A percentile compares a stretch with the other conserved stretches of the same genome.
Evolutionary conservation across 2,797 vertebrate species (phyloP).

Genomic region (Borostomias antarcticus): DNA sequence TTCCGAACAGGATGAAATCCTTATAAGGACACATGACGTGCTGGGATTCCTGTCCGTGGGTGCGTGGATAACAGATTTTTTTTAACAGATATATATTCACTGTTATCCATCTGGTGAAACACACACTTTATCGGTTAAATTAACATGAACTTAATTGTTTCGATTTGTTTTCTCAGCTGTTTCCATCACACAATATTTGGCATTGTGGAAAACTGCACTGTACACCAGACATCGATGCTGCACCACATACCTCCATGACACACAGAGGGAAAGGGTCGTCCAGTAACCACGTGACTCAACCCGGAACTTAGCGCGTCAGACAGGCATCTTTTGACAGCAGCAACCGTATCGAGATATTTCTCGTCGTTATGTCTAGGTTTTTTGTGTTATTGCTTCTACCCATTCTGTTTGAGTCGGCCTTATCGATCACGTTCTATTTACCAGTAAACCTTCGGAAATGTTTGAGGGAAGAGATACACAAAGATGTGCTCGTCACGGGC

Average conservation of each 20-base stretch:
- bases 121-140: no score
- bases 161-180: neutral
- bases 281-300: conserved; percentile 54
- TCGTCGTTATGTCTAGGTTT: conserved; percentile 26
- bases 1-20: conserved; percentile 79
- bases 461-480: conserved; percentile 82
- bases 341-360: conserved; percentile 18
- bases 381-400: conserved; percentile 42
- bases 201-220: neutral
- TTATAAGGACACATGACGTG: conserved; percentile 88
- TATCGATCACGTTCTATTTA: conserved; percentile 75
- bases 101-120: no score
- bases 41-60: conserved; percentile 77
- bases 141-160: no score
- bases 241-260: no score
- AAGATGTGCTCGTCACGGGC: conserved; percentile 79
- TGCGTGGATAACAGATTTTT: neutral
- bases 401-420: conserved; percentile 58
- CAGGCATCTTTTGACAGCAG: neutral
- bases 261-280: conserved; percentile 33
- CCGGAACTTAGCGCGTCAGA: conserved; percentile 46
- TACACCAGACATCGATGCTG: no score
- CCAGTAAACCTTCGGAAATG: conserved; percentile 78
- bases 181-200: neutral
- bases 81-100: neutral